phyloP scores from a whole-genome alignment of 2,888 invertebrate species.

The Halocaridina rubra region DNA sequence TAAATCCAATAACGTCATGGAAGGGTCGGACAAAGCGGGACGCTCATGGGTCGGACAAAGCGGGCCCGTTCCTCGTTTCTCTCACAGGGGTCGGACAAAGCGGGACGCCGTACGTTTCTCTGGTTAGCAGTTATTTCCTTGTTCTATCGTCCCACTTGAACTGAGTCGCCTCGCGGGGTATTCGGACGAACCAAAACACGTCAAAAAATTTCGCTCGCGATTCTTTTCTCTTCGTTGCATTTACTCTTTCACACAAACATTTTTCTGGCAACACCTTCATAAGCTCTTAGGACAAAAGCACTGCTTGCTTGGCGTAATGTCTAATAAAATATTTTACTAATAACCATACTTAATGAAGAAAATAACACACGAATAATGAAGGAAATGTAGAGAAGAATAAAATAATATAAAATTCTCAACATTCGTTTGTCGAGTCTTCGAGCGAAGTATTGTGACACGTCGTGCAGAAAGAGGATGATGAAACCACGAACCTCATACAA shows the following conservation, averaged over 20 bases:
- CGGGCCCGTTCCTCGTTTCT: constrained; percentile 63
- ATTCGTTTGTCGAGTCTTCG: constrained; percentile 59
- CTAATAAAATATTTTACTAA: background rate
- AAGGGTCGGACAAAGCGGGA: constrained; percentile 62
- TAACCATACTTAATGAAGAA: background rate
- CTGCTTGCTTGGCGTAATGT: background rate
- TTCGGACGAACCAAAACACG: constrained; percentile 64
- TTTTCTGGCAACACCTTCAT: constrained; percentile 30
- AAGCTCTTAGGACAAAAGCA: background rate
- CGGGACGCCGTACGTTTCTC: constrained; percentile 64
- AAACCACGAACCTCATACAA: constrained; percentile 47
- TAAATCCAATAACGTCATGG: constrained; percentile 59
- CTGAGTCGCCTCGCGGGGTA: constrained; percentile 64
- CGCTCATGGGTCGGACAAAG: constrained; percentile 63
- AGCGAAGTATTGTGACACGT: constrained; percentile 55
- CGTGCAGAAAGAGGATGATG: constrained; percentile 46
- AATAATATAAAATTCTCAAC: constrained; percentile 60
- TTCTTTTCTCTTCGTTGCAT: constrained; percentile 57
- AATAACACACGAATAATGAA: constrained; percentile 39
- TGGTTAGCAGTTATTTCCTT: constrained; percentile 64
- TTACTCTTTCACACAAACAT: constrained; percentile 33
- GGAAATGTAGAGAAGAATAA: constrained; percentile 56
- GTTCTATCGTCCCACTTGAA: constrained; percentile 64
- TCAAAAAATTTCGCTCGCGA: constrained; percentile 62
- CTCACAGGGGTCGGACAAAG: constrained; percentile 64